Conservation (phyloP, 2,888 invertebrate genomes). For the Yponomeuta plumbellus region DNA sequence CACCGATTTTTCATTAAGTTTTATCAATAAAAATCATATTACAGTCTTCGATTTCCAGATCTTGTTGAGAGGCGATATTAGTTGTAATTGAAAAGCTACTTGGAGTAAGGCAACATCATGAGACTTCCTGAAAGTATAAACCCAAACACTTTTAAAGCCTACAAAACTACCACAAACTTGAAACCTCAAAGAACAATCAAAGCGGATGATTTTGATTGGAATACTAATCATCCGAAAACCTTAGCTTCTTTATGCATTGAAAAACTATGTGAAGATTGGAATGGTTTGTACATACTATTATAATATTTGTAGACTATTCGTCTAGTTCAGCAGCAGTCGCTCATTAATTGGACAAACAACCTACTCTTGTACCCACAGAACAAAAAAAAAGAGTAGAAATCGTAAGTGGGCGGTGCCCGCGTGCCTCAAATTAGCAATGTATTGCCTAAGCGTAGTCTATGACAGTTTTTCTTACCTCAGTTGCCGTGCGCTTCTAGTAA, state of each 20-base stretch:
- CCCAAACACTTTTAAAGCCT: slow-evolving; percentile 57
- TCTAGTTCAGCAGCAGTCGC: no score
- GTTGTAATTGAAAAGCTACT: slow-evolving; percentile 19
- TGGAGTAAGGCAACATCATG: slow-evolving; percentile 25
- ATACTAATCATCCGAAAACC: slow-evolving; percentile 59
- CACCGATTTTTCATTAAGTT: no score
- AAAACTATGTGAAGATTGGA: slow-evolving; percentile 65
- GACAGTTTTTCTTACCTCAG: no score
- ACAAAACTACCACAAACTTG: slow-evolving; percentile 46
- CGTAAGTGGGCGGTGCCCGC: no score
- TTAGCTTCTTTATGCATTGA: slow-evolving; percentile 66
- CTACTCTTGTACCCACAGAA: no score
- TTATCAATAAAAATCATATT: no score
- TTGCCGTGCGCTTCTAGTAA: no score
- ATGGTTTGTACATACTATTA: slow-evolving; percentile 41
- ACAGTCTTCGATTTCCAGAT: no score
- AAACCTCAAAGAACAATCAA: slow-evolving; percentile 61
- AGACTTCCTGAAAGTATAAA: slow-evolving; percentile 57
- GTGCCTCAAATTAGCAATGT: no score
- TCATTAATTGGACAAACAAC: no score
- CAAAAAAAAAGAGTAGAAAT: no score
- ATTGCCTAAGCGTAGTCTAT: no score
- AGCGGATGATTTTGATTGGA: slow-evolving; percentile 74
- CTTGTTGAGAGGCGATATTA: slow-evolving; percentile 10
- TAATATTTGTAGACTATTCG: slow-evolving; percentile 1